A percentile compares a stretch with the other conserved stretches of the same genome.
phyloP scores from a whole-genome alignment of 2,113 vertebrate species.

The Strix aluco region DNA sequence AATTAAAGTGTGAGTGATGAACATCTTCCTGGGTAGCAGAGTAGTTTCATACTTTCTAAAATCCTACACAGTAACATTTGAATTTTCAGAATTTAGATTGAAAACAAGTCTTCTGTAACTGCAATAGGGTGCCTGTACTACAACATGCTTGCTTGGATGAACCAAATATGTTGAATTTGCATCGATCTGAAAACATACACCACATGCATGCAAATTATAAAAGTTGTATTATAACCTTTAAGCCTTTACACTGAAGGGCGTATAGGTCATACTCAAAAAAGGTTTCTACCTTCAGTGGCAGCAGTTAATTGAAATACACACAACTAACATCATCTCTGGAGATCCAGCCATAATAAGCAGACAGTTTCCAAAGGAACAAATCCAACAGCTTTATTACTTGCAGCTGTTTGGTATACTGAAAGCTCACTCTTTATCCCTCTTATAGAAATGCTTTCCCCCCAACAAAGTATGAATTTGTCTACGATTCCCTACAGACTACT shows the following conservation, averaged over 20 bases:
- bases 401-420: background rate
- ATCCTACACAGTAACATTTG: background rate
- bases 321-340: background rate
- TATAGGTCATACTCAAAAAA: background rate
- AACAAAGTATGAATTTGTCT: background rate
- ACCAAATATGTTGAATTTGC: background rate
- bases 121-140: background rate
- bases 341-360: background rate
- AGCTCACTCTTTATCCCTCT: background rate
- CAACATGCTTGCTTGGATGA: background rate
- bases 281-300: background rate
- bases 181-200: background rate
- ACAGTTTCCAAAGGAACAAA: background rate
- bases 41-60: background rate
- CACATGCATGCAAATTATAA: accelerated
- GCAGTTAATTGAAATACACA: background rate
- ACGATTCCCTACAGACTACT: background rate
- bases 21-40: background rate
- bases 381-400: background rate
- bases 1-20: background rate
- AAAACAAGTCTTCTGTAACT: background rate
- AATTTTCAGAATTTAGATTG: background rate
- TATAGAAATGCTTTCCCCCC: background rate
- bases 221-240: background rate
- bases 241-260: background rate